Conservation (phyloP, 23 tunicate species). For the Halocynthia roretzi region DNA sequence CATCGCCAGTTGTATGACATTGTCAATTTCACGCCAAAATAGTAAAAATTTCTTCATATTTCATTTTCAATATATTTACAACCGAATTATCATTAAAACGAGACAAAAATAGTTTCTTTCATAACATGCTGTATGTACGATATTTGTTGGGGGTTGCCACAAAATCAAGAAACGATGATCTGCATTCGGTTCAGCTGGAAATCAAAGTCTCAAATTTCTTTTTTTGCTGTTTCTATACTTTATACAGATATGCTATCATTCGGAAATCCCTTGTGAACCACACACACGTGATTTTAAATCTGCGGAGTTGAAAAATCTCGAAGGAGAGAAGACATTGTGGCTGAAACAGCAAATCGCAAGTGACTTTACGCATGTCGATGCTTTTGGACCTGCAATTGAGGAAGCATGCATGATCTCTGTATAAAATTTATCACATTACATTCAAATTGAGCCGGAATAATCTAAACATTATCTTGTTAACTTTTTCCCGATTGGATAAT, state of each 20-base stretch:
- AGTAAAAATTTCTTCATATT: no score
- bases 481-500: background rate
- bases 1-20: no score
- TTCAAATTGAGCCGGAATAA: background rate
- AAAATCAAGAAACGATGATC: no score
- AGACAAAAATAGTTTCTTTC: no score
- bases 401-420: constrained; percentile 11
- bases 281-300: background rate
- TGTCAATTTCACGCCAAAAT: no score
- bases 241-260: constrained; percentile 12
- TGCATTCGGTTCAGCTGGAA: no score
- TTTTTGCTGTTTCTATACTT: background rate
- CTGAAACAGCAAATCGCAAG: background rate
- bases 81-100: no score
- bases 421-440: background rate
- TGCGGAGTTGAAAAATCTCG: background rate
- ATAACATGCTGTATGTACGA: no score
- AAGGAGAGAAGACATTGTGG: background rate
- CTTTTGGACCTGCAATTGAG: constrained; percentile 6
- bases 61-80: no score
- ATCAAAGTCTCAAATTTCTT: no score
- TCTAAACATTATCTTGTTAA: background rate
- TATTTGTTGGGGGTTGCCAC: no score
- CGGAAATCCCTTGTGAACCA: background rate
- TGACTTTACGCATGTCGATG: constrained; percentile 7